Conservation (phyloP, 1,140 invertebrate genomes). For the Venturia canescens region DNA sequence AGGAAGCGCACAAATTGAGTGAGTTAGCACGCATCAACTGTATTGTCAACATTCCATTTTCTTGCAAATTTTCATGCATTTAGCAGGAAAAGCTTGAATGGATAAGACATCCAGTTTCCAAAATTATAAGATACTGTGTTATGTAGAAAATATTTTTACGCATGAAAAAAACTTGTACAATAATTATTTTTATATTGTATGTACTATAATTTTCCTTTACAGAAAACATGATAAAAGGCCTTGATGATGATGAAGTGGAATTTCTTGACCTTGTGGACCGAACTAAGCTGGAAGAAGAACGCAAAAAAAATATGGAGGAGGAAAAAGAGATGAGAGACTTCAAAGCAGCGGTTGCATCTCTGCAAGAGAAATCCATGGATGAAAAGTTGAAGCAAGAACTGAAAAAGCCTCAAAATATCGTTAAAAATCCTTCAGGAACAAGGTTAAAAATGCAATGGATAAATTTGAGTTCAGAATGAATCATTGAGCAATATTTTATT, state of each 20-base stretch:
- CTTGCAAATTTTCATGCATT: no score
- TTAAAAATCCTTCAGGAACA: slow-evolving; percentile 65
- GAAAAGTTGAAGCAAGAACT: slow-evolving; percentile 80
- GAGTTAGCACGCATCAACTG: no score
- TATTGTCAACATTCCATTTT: no score
- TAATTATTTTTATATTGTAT: no score
- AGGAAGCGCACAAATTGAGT: slow-evolving; percentile 96
- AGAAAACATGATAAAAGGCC: slow-evolving; percentile 96
- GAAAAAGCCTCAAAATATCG: slow-evolving; percentile 67
- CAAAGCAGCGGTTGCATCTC: slow-evolving; percentile 85
- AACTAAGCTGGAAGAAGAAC: slow-evolving; percentile 89
- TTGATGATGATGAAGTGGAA: slow-evolving; percentile 96
- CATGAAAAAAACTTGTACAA: no score
- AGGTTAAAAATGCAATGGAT: slow-evolving; percentile 60
- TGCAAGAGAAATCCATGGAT: slow-evolving; percentile 86
- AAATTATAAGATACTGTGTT: no score
- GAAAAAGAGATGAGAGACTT: slow-evolving; percentile 89
- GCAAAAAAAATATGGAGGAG: slow-evolving; percentile 88
- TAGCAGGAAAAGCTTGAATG: no score
- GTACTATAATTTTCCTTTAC: slow-evolving; percentile 49
- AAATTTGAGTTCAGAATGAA: slow-evolving; percentile 19
- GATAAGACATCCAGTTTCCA: background rate
- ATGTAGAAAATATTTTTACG: no score
- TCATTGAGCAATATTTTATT: no score
- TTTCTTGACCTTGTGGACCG: slow-evolving; percentile 94